phyloP scores from a whole-genome alignment of 2,888 invertebrate species.

The Leptura quadrifasciata region DNA sequence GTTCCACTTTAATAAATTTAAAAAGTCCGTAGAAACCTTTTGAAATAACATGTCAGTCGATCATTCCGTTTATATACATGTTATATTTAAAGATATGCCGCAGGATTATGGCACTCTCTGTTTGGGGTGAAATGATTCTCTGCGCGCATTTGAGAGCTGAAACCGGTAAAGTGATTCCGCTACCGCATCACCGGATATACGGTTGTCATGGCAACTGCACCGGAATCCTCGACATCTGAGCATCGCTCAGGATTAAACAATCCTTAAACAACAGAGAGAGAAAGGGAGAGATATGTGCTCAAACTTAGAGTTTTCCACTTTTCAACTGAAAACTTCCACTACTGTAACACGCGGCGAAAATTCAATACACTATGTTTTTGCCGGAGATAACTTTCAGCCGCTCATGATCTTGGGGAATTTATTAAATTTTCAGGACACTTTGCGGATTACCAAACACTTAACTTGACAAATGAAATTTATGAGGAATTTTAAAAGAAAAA shows the following conservation, averaged over 20 bases:
- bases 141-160: slow-evolving; percentile 58
- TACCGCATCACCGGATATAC: slow-evolving; percentile 67
- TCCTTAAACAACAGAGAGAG: slow-evolving; percentile 60
- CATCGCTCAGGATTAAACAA: slow-evolving; percentile 68
- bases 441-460: slow-evolving; percentile 30
- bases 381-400: slow-evolving; percentile 29
- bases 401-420: slow-evolving; percentile 27
- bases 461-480: background rate
- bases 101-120: slow-evolving; percentile 45
- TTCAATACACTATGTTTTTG: slow-evolving; percentile 40
- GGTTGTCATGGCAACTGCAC: slow-evolving; percentile 69
- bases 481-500: slow-evolving; percentile 11
- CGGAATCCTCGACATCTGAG: slow-evolving; percentile 68
- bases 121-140: slow-evolving; percentile 45
- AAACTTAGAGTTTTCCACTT: slow-evolving; percentile 57
- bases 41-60: slow-evolving; percentile 46
- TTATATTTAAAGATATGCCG: slow-evolving; percentile 42
- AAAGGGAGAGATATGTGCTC: slow-evolving; percentile 48
- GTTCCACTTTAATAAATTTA: slow-evolving; percentile 48
- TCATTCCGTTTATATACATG: slow-evolving; percentile 45
- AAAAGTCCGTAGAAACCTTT: slow-evolving; percentile 40
- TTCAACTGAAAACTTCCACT: slow-evolving; percentile 51
- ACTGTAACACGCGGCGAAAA: slow-evolving; percentile 49
- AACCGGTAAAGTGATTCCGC: slow-evolving; percentile 68
- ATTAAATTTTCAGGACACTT: slow-evolving; percentile 34